These are phyloP conservation scores for Hepsetus odoe DNA, from an alignment of 2,113 vertebrate species.

Conservation along the genomic window DNA sequence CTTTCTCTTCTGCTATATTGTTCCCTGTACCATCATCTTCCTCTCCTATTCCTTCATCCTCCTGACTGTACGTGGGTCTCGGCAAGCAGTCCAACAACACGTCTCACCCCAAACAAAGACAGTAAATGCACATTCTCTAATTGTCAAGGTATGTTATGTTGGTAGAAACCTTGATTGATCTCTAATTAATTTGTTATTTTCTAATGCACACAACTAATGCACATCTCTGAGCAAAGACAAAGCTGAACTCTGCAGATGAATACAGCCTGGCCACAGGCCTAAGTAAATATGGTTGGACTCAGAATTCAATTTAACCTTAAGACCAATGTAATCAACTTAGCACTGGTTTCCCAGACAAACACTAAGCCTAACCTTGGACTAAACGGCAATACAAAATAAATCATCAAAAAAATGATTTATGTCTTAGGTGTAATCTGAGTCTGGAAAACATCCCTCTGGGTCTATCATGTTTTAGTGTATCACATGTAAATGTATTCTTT, in stretches of 20 bases:
- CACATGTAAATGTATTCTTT: no score
- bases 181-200: background rate
- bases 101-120: slow-evolving; percentile 53
- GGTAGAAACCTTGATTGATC: no score
- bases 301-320: background rate
- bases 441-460: no score
- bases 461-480: no score
- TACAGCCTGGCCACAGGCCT: no score
- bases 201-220: background rate
- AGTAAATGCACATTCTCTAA: slow-evolving; percentile 60
- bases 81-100: slow-evolving; percentile 65
- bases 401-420: background rate
- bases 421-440: no score
- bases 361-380: background rate
- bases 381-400: background rate
- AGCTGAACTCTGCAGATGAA: no score
- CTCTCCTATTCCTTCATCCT: slow-evolving; percentile 71
- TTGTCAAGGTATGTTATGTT: slow-evolving; percentile 71
- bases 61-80: slow-evolving; percentile 64
- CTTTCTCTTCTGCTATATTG: slow-evolving; percentile 74
- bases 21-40: slow-evolving; percentile 73
- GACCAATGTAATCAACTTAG: background rate
- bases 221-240: no score
- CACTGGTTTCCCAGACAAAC: background rate
- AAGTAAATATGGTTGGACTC: no score